Base-by-base conservation (phyloP, 2,797 vertebrate genomes). In the Sciurus vulgaris region DNA sequence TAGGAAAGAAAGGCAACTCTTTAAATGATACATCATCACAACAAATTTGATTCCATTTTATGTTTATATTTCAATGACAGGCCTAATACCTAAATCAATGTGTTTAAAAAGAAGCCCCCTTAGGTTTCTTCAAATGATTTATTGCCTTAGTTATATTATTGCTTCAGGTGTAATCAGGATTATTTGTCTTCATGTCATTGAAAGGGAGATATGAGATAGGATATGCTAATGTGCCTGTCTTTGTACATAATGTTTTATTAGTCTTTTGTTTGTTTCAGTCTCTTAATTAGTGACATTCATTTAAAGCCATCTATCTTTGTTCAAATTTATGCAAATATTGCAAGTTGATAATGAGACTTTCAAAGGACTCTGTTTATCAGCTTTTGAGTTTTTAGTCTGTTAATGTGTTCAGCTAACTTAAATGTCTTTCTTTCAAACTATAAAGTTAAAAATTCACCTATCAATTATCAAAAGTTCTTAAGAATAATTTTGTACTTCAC, bases 151-250 rank as follows among this genome's bases (percentile, higher is more conserved):
- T 97, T 98, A 96, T 73, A 94, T 89, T 93, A 97, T 97, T 98
- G 96, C 91, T 98, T 98, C 96, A 98, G 97, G 97, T 98, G 77
- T 98, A 98, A 98, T 98, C 97, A 97, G 93, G 89, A 98, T 96
- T 97, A 98, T 98, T 98, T 98, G 91, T 98, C 97, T 98, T 98
- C 83, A 59, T 98, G 97, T 97, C 98, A 95, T 91, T 95, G 84
- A 96, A 95, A 94, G 91, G 95, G 38, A 97, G 97, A 95, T 97
- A 95, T 47, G 82, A 94, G 89, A 95, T 97, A 92, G 51, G 90
- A 83, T 98, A 98, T 98, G 97, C 97, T 98, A 98, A 98, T 98
- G 82, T 86, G 67, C 51, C 93, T 98, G 15, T 97, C 96, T 96
- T 96, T 94, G 59, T 96, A 97, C 97, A 95, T 96, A 96, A 97